Percentiles rank a stretch among this genome's conserved stretches.
These are phyloP conservation scores for Neodontobutis hainanensis DNA, from an alignment of 2,113 vertebrate species.

Conservation along the genomic window DNA sequence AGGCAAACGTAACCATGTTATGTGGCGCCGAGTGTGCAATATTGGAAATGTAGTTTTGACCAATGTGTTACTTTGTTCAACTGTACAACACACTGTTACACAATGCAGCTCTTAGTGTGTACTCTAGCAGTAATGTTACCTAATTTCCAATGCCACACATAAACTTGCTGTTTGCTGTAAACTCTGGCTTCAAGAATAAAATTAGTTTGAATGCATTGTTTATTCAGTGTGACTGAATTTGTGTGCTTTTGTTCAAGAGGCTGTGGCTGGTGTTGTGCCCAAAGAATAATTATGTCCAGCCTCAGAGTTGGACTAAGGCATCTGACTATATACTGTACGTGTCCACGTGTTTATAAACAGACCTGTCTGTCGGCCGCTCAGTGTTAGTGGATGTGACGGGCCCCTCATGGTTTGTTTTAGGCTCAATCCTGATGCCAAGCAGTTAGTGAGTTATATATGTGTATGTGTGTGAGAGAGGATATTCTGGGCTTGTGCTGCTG, in stretches of 20 bases:
- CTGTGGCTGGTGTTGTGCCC: constrained; percentile 32
- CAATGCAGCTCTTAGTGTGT: too few relatives aligned
- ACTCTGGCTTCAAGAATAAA: too few relatives aligned
- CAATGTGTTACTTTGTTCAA: too few relatives aligned
- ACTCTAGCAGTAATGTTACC: too few relatives aligned
- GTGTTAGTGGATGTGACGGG: constrained; percentile 73
- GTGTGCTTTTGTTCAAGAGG: constrained; percentile 20
- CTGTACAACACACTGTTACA: too few relatives aligned
- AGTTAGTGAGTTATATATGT: constrained; percentile 32
- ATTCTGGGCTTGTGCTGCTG: constrained; percentile 62
- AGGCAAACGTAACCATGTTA: too few relatives aligned
- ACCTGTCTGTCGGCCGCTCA: constrained; percentile 63
- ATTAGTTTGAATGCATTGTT: not conserved
- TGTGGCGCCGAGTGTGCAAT: too few relatives aligned
- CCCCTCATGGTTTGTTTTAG: constrained; percentile 76
- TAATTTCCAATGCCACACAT: too few relatives aligned
- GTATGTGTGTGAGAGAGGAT: constrained; percentile 28
- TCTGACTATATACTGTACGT: constrained; percentile 51
- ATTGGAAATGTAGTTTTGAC: too few relatives aligned
- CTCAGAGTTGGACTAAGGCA: constrained; percentile 25
- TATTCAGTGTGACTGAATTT: constrained; percentile 17
- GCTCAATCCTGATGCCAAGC: constrained; percentile 64
- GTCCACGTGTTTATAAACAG: constrained; percentile 73
- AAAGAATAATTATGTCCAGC: constrained; percentile 63
- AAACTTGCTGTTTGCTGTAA: too few relatives aligned